phyloP scores from a whole-genome alignment of 2,888 invertebrate genomes.

The Tipula unca region DNA sequence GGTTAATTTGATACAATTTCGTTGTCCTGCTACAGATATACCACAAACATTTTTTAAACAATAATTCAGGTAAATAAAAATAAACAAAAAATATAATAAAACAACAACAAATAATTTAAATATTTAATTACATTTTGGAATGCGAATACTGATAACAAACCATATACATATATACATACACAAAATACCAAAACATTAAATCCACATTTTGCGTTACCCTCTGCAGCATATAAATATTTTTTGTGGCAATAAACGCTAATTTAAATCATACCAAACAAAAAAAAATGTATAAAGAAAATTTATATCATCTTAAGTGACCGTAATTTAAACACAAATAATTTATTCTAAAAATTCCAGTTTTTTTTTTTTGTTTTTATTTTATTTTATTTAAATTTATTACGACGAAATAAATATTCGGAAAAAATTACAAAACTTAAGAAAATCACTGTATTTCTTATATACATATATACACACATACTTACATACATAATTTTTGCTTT shows the following conservation, averaged over 20 bases:
- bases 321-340: constrained; percentile 17
- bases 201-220: background rate
- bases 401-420: background rate
- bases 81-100: background rate
- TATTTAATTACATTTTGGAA: background rate
- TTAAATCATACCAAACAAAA: constrained; percentile 1
- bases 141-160: background rate
- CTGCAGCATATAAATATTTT: background rate
- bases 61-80: background rate
- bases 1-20: too few relatives aligned
- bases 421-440: background rate
- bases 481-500: background rate
- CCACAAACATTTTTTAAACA: too few relatives aligned
- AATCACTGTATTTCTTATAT: background rate
- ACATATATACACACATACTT: background rate
- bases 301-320: constrained; percentile 18
- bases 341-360: background rate
- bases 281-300: background rate
- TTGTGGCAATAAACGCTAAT: background rate
- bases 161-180: background rate
- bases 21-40: too few relatives aligned
- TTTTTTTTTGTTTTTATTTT: background rate
- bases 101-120: background rate
- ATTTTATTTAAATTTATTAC: constrained; percentile 3
- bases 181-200: background rate